Conservation (phyloP, 2,888 invertebrate genomes). For the Parnassius apollo region DNA sequence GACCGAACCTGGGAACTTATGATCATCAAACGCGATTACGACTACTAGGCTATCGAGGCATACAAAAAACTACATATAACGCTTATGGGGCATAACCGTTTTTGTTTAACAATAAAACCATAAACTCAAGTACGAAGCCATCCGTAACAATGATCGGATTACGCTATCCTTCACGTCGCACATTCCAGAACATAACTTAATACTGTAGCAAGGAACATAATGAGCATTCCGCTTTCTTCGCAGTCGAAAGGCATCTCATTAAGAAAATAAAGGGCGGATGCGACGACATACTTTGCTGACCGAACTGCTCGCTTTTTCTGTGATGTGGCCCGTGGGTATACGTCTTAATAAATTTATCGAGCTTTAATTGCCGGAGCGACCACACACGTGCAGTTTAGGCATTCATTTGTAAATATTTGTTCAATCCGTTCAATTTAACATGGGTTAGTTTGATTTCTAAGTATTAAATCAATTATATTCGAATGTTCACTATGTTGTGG, state of each 20-base stretch:
- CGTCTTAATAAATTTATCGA: slow-evolving; percentile 18
- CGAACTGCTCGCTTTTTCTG: slow-evolving; percentile 1
- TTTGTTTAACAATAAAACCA: background rate
- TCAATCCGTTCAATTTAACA: slow-evolving; percentile 3
- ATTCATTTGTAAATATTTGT: background rate
- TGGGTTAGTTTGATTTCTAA: background rate
- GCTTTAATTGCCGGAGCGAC: slow-evolving; percentile 15
- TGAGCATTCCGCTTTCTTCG: slow-evolving; percentile 10
- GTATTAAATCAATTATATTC: background rate
- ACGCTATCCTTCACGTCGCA: background rate
- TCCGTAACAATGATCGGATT: background rate
- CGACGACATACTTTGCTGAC: slow-evolving; percentile 7
- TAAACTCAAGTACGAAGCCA: background rate
- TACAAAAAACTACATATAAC: too few species aligned
- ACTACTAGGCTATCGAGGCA: too few species aligned
- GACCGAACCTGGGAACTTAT: too few species aligned
- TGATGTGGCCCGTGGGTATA: slow-evolving; percentile 8
- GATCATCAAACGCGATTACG: too few species aligned
- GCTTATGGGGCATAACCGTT: too few species aligned
- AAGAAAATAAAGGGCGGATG: slow-evolving; percentile 19
- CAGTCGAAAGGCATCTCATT: slow-evolving; percentile 1
- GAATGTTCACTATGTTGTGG: too few species aligned
- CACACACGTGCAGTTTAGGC: slow-evolving; percentile 5
- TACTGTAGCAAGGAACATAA: background rate
- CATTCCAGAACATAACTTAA: slow-evolving; percentile 5